Percentiles rank a stretch among this genome's conserved stretches.
phyloP scores from a whole-genome alignment of 2,888 invertebrate genomes.

The Harpalus rufipes region DNA sequence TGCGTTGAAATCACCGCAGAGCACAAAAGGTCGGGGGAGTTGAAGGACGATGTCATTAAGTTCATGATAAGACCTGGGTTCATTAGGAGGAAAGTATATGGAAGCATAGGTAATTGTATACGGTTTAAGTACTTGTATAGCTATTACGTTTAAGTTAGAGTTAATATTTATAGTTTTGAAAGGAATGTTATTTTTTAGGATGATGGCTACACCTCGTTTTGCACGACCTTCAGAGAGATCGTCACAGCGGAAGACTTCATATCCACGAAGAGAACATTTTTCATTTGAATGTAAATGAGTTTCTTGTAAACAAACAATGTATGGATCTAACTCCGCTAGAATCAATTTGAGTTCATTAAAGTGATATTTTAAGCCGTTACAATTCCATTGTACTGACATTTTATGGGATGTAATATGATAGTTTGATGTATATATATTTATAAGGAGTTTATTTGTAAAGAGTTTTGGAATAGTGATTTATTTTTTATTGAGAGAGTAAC shows the following conservation, averaged over 20 bases:
- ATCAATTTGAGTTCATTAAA: constrained; percentile 4
- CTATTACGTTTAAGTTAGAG: neutral
- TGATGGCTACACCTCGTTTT: neutral
- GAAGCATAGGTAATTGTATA: neutral
- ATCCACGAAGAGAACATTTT: neutral
- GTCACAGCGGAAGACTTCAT: neutral
- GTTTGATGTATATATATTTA: neutral
- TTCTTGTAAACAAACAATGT: neutral
- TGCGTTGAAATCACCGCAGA: neutral
- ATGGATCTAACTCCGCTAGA: constrained; percentile 9
- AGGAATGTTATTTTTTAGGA: neutral
- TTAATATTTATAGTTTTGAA: neutral
- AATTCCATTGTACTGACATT: constrained; percentile 1
- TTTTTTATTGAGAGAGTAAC: neutral
- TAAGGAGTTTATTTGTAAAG: neutral
- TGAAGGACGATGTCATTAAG: neutral
- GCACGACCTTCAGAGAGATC: constrained; percentile 3
- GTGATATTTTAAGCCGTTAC: constrained; percentile 7
- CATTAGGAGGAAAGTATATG: constrained; percentile 1
- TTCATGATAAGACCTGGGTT: neutral
- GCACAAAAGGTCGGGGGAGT: neutral
- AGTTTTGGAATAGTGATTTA: neutral
- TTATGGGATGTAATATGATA: neutral
- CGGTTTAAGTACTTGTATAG: neutral
- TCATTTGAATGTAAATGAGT: neutral